These are phyloP conservation scores for Myotis vivesi DNA, from an alignment of 2,797 vertebrate genomes.

Conservation along the genomic window DNA sequence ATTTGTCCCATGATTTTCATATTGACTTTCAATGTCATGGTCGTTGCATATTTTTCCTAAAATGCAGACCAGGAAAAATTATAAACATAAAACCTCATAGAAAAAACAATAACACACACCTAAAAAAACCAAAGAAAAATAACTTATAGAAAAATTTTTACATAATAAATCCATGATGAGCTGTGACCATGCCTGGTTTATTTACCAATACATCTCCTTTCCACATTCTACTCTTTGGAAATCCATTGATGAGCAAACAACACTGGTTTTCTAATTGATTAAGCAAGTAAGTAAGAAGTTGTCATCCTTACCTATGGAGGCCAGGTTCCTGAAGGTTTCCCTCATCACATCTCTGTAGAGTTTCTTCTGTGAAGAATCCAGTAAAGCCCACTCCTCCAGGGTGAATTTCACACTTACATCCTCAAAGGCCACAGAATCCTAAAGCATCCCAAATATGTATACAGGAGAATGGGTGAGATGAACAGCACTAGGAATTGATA, in stretches of 20 bases:
- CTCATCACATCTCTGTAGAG: slow-evolving; percentile 68
- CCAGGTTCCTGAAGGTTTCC: slow-evolving; percentile 61
- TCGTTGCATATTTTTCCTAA: slow-evolving; percentile 17
- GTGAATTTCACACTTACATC: slow-evolving; percentile 61
- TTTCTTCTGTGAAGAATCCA: slow-evolving; percentile 58
- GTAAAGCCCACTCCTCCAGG: slow-evolving; percentile 59
- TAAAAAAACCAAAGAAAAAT: background rate
- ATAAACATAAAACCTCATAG: background rate
- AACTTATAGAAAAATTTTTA: background rate
- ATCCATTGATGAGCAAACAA: background rate
- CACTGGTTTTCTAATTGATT: background rate
- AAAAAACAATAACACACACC: background rate
- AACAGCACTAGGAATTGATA: background rate
- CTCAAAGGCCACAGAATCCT: slow-evolving; percentile 57
- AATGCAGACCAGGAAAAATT: slow-evolving; percentile 36
- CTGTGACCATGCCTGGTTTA: background rate
- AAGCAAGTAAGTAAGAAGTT: background rate
- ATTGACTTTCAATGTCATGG: background rate
- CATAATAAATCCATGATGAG: background rate
- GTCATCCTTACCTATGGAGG: slow-evolving; percentile 48
- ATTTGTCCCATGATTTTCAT: background rate
- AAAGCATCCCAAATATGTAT: background rate
- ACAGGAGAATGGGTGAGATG: background rate
- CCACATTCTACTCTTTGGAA: background rate
- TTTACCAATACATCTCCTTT: background rate